phyloP scores from a whole-genome alignment of 1,140 invertebrate species.

The Sitophilus oryzae region DNA sequence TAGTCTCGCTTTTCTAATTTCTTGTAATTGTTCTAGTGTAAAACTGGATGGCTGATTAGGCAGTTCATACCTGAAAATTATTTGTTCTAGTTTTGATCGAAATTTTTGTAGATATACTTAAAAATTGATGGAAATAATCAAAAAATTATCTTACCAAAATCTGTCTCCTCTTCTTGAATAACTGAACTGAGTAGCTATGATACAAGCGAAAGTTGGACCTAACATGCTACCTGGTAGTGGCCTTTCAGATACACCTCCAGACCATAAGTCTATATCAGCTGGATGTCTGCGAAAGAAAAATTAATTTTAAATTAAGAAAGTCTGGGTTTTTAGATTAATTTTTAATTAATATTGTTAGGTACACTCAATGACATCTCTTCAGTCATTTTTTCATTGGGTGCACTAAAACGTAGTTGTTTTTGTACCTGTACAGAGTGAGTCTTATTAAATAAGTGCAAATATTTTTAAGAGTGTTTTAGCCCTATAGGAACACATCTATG shows the following conservation, averaged over 20 bases:
- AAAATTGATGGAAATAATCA: no score
- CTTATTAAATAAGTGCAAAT: no score
- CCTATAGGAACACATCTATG: no score
- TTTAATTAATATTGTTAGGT: slow-evolving; percentile 14
- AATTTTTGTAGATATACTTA: not conserved
- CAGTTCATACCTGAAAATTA: slow-evolving; percentile 67
- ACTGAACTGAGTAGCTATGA: slow-evolving; percentile 95
- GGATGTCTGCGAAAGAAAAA: slow-evolving; percentile 57
- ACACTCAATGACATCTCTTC: no score
- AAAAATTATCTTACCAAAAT: slow-evolving; percentile 66
- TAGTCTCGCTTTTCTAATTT: slow-evolving; percentile 81
- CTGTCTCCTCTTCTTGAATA: slow-evolving; percentile 85
- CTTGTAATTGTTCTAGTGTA: slow-evolving; percentile 80
- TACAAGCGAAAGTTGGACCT: slow-evolving; percentile 91
- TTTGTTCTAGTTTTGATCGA: not conserved
- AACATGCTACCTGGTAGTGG: slow-evolving; percentile 82
- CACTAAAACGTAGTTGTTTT: no score
- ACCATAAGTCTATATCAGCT: slow-evolving; percentile 86
- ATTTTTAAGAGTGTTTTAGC: no score
- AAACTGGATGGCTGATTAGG: slow-evolving; percentile 88
- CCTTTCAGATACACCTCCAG: slow-evolving; percentile 85
- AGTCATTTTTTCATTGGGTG: no score
- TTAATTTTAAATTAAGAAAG: not conserved
- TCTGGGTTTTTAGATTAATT: slow-evolving; percentile 1
- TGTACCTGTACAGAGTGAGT: no score